phyloP scores from a whole-genome alignment of 2,888 invertebrate species.

The Dioctria rufipes region DNA sequence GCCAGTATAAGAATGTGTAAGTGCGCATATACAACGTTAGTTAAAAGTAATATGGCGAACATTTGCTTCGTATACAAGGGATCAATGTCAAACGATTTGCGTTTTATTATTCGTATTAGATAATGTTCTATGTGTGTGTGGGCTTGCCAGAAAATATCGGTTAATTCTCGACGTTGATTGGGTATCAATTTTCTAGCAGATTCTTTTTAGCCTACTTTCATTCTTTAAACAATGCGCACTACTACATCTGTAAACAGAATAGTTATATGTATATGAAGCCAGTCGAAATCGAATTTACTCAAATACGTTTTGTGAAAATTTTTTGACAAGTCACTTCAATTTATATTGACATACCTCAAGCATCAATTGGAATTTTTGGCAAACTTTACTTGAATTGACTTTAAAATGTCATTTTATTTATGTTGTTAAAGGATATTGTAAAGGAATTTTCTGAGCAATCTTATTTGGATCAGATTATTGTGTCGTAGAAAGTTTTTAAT shows the following conservation, averaged over 20 bases:
- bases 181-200: constrained; percentile 48
- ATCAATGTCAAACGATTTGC: constrained; percentile 29
- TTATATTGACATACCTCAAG: constrained; percentile 33
- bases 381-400: constrained; percentile 4
- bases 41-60: too few relatives aligned
- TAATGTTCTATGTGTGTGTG: neutral
- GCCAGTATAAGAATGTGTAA: neutral
- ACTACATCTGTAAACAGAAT: constrained; percentile 23
- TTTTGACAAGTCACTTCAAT: constrained; percentile 52
- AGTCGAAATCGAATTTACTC: constrained; percentile 38
- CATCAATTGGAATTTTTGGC: constrained; percentile 31
- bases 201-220: constrained; percentile 58
- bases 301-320: constrained; percentile 52
- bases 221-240: constrained; percentile 51
- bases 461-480: constrained; percentile 3
- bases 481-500: constrained; percentile 36
- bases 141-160: constrained; percentile 34
- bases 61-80: neutral
- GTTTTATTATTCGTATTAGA: neutral
- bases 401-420: constrained; percentile 1
- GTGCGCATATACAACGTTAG: neutral
- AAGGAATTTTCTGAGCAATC: neutral
- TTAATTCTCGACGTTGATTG: constrained; percentile 48
- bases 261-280: too few relatives aligned
- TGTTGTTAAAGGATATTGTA: neutral